These are phyloP conservation scores for Laticauda laticaudata DNA, from an alignment of 2,113 vertebrate species.

Conservation along the genomic window DNA sequence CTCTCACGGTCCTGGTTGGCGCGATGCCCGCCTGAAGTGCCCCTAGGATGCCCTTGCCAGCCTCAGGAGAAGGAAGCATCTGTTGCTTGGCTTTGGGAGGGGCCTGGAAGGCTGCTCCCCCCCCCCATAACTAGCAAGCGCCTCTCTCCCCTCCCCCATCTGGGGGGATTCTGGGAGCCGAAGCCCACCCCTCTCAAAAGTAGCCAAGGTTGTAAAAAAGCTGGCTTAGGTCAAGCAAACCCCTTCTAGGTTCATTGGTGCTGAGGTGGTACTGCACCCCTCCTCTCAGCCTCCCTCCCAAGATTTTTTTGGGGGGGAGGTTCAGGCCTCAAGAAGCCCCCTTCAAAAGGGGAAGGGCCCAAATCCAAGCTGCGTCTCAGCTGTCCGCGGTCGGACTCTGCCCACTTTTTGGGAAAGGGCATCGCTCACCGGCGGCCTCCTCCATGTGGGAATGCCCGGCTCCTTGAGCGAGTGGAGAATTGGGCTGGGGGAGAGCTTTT, in stretches of 20 bases:
- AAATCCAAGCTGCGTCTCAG: background rate
- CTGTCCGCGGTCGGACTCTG: no score
- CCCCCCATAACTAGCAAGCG: background rate
- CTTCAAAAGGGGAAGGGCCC: background rate
- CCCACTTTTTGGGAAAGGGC: background rate
- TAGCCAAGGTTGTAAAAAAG: background rate
- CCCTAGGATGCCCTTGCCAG: background rate
- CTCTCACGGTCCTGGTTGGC: background rate
- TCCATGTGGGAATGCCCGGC: background rate
- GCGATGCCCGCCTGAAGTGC: rapidly evolving
- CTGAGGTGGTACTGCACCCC: background rate
- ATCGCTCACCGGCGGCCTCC: no score
- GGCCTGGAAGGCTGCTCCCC: background rate
- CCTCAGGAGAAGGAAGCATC: background rate
- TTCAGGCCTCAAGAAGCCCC: background rate
- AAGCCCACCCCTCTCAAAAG: background rate
- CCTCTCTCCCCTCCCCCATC: background rate
- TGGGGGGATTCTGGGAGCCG: background rate
- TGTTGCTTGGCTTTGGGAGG: background rate
- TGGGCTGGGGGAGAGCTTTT: background rate
- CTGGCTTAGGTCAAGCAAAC: no score
- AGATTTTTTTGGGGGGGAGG: background rate
- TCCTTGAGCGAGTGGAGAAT: background rate
- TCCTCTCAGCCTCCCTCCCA: background rate
- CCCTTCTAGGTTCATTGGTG: no score